phyloP scores from a whole-genome alignment of 2,888 invertebrate species.

The Frankliniella fusca region DNA sequence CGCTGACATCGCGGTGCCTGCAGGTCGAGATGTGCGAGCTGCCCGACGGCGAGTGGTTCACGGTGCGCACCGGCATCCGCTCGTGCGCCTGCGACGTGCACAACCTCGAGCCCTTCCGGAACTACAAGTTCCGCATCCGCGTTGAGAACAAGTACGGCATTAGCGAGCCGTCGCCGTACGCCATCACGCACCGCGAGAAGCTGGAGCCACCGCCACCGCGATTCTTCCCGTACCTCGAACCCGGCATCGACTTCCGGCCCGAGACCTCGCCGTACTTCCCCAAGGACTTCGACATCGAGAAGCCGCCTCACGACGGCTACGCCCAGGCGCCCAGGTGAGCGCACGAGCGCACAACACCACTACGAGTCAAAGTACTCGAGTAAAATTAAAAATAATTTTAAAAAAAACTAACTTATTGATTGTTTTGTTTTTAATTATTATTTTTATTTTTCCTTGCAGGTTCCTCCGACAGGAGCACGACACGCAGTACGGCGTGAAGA shows the following conservation, averaged over 20 bases:
- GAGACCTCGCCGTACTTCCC: conserved; percentile 85
- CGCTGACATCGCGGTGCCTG: conserved; percentile 46
- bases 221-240: conserved; percentile 72
- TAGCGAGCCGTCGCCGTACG: conserved; percentile 92
- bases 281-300: conserved; percentile 85
- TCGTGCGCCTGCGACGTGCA: conserved; percentile 86
- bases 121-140: conserved; percentile 91
- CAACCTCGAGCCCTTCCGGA: conserved; percentile 85
- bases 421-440: no score
- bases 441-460: conserved; percentile 44
- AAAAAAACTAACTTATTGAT: not conserved
- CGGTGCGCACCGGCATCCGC: conserved; percentile 73
- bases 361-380: not conserved
- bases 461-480: conserved; percentile 85
- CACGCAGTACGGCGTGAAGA: conserved; percentile 86
- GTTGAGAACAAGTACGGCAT: conserved; percentile 96
- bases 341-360: not conserved
- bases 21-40: conserved; percentile 85
- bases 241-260: conserved; percentile 77
- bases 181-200: conserved; percentile 72
- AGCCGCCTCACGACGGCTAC: conserved; percentile 78
- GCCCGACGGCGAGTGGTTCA: conserved; percentile 91
- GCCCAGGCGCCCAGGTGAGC: conserved; percentile 67
- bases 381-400: not conserved
- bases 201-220: conserved; percentile 75